Base-by-base conservation (phyloP, 2,797 vertebrate genomes). In the Anguilla megastoma region DNA sequence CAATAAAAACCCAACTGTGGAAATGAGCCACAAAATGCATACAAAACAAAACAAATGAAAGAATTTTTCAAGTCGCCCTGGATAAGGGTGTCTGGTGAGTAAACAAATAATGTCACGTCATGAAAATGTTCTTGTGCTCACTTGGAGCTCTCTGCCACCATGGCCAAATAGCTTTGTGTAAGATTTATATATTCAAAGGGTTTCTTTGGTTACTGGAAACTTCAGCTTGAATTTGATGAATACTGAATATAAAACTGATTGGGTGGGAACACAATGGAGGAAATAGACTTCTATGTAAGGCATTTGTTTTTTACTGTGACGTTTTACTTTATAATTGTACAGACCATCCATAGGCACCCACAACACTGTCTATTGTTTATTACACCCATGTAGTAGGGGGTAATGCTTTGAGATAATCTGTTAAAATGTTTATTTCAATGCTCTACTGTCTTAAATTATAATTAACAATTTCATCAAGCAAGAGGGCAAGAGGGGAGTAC, bases 191-290 rank as follows among this genome's bases (percentile, higher is more conserved):
- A 56, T 84, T 21, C 83, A 41, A 85, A 85, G 88, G 85, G 52
- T 63, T 86, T 85, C 50, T 90, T 85, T 88, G 84, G 86, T 88
- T 33, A 36, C 16, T 89, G 84, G 85, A 50, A 87, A 79, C 45
- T 33, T 84, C 36, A 86, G n/a, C 69, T 58, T 48, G n/a, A 50
- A 71, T 18, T 50, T 56, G 24, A 71, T 27, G 14, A 71, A 27
- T 36, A 86, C 45, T 52, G 27, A 86, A 30, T 27, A 82, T 48
- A 9, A 82, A 27, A 45, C 71, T 76, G 9, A 36, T 24, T 18
- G 24, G n/a, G 10, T 21, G 45, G 74, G 16, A 82, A 50, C 21
- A 2, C 6, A 82, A 48, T 82, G 24, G 45, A 82, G 24, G 45
- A 82, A 48, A 82, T 3, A 1, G 79, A 45, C 24, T 45, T 82